Conservation (phyloP, 30 jellyfish, hydroid and myxozoan genomes). For the Hydra vulgaris region DNA sequence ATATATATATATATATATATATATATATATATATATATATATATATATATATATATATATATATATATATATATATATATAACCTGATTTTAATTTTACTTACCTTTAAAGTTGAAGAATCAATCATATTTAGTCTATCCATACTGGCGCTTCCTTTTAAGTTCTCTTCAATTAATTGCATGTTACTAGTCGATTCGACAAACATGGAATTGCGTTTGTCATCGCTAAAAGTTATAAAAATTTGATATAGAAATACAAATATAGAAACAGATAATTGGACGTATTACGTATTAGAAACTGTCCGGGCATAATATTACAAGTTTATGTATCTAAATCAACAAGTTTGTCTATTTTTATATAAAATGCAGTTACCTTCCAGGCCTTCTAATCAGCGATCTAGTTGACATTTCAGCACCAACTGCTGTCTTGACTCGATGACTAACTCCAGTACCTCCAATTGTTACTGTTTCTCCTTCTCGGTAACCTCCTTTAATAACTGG, state of each 20-base stretch:
- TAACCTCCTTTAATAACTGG: slow-evolving; percentile 81
- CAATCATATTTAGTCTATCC: slow-evolving; percentile 65
- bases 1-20: too few relatives aligned
- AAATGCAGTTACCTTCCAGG: slow-evolving; percentile 18
- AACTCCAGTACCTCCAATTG: slow-evolving; percentile 90
- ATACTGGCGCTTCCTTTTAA: slow-evolving; percentile 73
- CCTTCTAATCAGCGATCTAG: slow-evolving; percentile 48
- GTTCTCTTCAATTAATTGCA: slow-evolving; percentile 27
- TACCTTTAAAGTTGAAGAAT: slow-evolving; percentile 45
- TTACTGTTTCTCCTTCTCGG: slow-evolving; percentile 57
- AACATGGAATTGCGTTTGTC: slow-evolving; percentile 91
- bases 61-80: too few relatives aligned
- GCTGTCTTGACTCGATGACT: slow-evolving; percentile 89
- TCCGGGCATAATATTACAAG: background rate
- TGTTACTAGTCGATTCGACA: slow-evolving; percentile 39
- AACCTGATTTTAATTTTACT: too few relatives aligned
- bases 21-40: too few relatives aligned
- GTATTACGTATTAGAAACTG: too few relatives aligned
- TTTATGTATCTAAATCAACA: background rate
- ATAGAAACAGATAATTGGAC: too few relatives aligned
- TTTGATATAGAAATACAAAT: background rate
- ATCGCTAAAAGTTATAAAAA: slow-evolving; percentile 23
- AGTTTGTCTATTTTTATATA: background rate
- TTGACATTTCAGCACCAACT: slow-evolving; percentile 72
- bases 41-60: too few relatives aligned